Base-by-base conservation (phyloP, 2,113 vertebrate species). In the Gallinago media region DNA sequence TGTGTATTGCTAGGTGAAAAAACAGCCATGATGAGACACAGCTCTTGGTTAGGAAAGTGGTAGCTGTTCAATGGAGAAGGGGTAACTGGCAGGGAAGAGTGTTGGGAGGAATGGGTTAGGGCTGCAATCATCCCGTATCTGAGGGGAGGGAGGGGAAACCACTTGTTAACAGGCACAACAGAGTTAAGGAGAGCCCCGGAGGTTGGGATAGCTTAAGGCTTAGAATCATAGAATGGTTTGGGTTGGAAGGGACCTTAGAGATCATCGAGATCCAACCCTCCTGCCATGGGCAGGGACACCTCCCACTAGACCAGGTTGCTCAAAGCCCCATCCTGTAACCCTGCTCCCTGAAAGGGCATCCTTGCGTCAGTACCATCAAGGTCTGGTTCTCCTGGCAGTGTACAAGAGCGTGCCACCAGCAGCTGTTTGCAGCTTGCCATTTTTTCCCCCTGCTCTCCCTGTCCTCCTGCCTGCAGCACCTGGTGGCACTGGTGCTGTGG, bases 281-380 rank as follows among this genome's bases (percentile, higher is more conserved):
- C 23, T 14, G 59, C 59, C 15, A 26, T 61, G 59, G 34, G 23
- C 59, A 38, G 23, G 34, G 59, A 36, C 10, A 61, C 10, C 59
- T 38, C 9, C 59, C 59, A 61, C 23, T 36, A 61, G 59, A 61
- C 6, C 22, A 25, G 59, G 34, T 17, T 61, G 34, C 59, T 38
- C 23, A 61, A 61, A 38, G 59, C 34, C 34, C 23, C 34, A 25
- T 61, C 34, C 46, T 46, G 15, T 73, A 82, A 25, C 27, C 8
- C 15, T 58, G 15, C 7, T 81, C 3, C 40, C 25, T 66, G 56
- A 47, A 67, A 14, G 1, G 1, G 21, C 38, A 54, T 38, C 54
- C 44, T 82, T 20, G 34, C 27, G 31, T 36, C 38, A 22, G 21
- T 0, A 0, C 25, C 49, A 0, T 32, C 0, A 1, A 15, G 42